Conservation (phyloP, 2,888 invertebrate genomes). For the Trypoxylon attenuatum region DNA sequence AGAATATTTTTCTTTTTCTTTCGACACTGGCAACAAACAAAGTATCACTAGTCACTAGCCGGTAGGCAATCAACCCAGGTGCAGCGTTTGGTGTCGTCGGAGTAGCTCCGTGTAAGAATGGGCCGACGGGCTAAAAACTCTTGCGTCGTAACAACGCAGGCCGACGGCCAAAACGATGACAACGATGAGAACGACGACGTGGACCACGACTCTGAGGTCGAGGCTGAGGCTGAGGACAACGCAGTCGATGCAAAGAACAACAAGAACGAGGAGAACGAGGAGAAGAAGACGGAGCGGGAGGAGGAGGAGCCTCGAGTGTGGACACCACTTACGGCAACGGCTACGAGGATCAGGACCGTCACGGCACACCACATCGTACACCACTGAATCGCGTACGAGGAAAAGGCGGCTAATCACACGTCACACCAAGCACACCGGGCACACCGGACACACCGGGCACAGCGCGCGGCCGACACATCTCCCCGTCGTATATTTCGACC, state of each 20-base stretch:
- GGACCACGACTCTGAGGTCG: constrained; percentile 16
- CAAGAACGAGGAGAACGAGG: constrained; percentile 5
- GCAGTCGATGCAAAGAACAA: constrained; percentile 7
- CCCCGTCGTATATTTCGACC: constrained; percentile 38
- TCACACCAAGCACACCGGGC: constrained; percentile 62
- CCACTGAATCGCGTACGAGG: constrained; percentile 55
- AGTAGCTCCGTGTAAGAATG: constrained; percentile 52
- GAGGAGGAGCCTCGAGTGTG: constrained; percentile 44
- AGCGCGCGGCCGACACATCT: constrained; percentile 49
- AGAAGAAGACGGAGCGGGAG: neutral
- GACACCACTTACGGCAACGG: constrained; percentile 59
- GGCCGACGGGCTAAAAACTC: constrained; percentile 52
- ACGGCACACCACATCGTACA: constrained; percentile 70
- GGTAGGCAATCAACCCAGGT: constrained; percentile 55
- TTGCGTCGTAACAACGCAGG: constrained; percentile 54
- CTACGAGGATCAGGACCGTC: constrained; percentile 53
- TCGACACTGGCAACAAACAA: constrained; percentile 47
- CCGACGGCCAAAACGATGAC: constrained; percentile 31
- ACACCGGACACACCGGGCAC: too few species aligned
- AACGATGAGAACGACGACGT: constrained; percentile 1
- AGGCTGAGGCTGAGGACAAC: constrained; percentile 1
- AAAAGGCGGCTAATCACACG: constrained; percentile 55
- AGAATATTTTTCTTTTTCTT: neutral
- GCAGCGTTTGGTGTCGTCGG: constrained; percentile 57
- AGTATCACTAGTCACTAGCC: constrained; percentile 61